A percentile compares a stretch with the other conserved stretches of the same genome.
Conservation (phyloP, 2,113 vertebrate species). For the Leucoraja erinaceus region DNA sequence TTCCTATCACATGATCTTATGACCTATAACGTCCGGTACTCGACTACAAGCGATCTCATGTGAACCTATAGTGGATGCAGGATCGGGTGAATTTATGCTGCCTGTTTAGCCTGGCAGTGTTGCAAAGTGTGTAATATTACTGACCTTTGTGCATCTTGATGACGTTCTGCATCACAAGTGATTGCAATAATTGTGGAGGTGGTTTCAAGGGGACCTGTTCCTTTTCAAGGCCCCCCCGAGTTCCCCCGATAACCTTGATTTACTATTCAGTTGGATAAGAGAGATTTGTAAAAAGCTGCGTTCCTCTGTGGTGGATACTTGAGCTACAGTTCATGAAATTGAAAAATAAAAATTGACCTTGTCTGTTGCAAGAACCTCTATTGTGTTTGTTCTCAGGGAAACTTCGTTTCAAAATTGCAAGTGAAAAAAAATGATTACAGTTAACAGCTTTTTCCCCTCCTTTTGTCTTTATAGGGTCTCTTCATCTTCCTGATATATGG, state of each 20-base stretch:
- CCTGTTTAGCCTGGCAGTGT: neutral
- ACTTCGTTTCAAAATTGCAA: constrained; percentile 70
- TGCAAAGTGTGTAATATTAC: neutral
- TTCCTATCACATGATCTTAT: too few relatives aligned
- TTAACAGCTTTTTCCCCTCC: constrained; percentile 68
- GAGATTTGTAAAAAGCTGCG: constrained; percentile 44
- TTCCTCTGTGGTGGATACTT: constrained; percentile 60
- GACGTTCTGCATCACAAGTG: constrained; percentile 10
- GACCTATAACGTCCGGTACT: neutral
- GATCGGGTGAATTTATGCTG: neutral
- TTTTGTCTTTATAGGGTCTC: constrained; percentile 85
- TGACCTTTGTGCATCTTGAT: neutral
- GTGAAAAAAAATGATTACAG: constrained; percentile 69
- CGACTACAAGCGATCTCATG: neutral
- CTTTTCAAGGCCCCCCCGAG: constrained; percentile 26
- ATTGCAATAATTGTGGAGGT: constrained; percentile 25
- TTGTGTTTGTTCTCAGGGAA: constrained; percentile 72
- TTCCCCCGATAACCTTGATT: constrained; percentile 20
- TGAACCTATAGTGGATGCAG: neutral
- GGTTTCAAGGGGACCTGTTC: constrained; percentile 10
- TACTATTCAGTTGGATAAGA: constrained; percentile 43
- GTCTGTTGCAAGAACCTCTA: constrained; percentile 63
- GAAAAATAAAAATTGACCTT: constrained; percentile 79
- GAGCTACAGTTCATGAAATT: constrained; percentile 65
- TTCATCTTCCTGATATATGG: constrained; percentile 99